Evolutionary conservation across 2,113 vertebrate species (phyloP), one percentile per base, ranked within the genome.

Genomic region (Dromaius novaehollandiae): DNA sequence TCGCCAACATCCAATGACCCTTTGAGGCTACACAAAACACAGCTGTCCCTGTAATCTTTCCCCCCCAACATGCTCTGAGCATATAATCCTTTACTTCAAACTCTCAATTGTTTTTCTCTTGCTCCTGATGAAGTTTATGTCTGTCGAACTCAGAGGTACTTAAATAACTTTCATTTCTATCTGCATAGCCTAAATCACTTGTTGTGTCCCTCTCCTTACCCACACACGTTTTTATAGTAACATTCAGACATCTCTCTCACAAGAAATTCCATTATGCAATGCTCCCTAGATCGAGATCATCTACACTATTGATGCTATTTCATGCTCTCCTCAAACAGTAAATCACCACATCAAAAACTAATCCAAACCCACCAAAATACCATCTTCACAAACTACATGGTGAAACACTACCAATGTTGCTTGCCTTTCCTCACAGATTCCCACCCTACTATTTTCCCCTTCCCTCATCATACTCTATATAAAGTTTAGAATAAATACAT

Each of bases 251-350:
- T 82, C 66, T 91, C 88, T 95, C 80, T 38, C 83, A 94, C 81
- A 94, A 71, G 76, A 87, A 95, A 92, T 95, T 88, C 86, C 77
- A 92, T 90, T 88, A 88, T 89, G 80, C 84, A 90, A 46, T 80
- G 75, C 64, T 95, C 73, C 89, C 61, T 42, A 80, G 91, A 82
- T 5, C 0, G 90, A 91, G 28, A 92, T 76, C 78, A 82, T 51
- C 89, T 53, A 25, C 25, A 42, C 88, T 63, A 84, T 44, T 51
- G 68, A 88, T 86, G 34, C 36, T 91, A 48, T 53, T 90, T 91
- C 77, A 20, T 75, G 86, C 69, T 92, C 56, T 95, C n/a, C 34
- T 91, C 40, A 68, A 83, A 94, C 42, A 88, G 36, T 81, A 89
- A 95, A 80, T 86, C 90, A 78, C 55, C 36, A 18, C 7, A 83